Evolutionary conservation across 2,797 vertebrate genomes (phyloP), one percentile per base, ranked within the genome.

Genomic region (Triplophysa bombifrons): DNA sequence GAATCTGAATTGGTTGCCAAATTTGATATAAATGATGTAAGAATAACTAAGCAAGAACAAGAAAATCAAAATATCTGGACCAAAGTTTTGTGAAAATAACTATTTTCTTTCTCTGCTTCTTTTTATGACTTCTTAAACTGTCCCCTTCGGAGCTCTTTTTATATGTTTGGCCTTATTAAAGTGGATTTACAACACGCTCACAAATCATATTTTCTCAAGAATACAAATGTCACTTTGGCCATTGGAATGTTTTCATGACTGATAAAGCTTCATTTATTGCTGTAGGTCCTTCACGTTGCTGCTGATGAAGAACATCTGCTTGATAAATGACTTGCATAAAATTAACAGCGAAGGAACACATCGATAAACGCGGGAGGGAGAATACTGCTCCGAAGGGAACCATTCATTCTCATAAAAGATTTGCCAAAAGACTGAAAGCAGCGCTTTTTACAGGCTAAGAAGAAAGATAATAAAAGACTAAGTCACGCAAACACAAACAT

Each of bases 251-350:
- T 88, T 90, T 84, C 88, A 88, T 82, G 83, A 90, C 86, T 86
- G 86, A 91, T 90, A 90, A 91, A 90, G 86, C 87, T 87, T 86
- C 79, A 86, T 89, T 91, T 88, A 91, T 87, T 86, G 86, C 85
- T 84, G 78, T 85, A 85, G 89, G 86, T 91, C 86, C 85, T 92
- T 92, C 85, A 92, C 92, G 89, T 86, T 70, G 53, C 84, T 76
- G 84, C 85, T 90, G 87, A 89, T 88, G 90, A 85, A 81, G 88
- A 93, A 90, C 91, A 91, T 90, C 89, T 91, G 91, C 74, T 86
- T 90, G 89, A 93, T 92, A 84, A 93, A 92, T 90, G 88, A 68
- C 84, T 89, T 85, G 89, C 88, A 88, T 91, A 88, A 88, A 92
- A 92, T 92, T 89, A 92, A 91, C 85, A 71, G 84, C 83, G 85